Evolutionary conservation across 2,113 vertebrate species (phyloP).

Genomic region (Pipa parva): DNA sequence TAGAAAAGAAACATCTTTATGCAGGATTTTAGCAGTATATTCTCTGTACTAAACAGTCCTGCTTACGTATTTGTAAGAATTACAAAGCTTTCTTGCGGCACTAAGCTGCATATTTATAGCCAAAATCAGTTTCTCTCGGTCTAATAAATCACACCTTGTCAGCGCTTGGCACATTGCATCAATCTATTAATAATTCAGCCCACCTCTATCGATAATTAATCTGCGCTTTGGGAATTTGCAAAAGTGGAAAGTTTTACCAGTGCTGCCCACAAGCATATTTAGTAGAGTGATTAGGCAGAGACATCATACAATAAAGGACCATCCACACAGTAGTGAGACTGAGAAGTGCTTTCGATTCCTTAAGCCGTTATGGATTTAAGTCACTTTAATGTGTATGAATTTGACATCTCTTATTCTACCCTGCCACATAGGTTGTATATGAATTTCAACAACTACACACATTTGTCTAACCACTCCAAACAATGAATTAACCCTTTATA

Average conservation of each 20-base stretch:
- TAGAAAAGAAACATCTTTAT: too few species aligned
- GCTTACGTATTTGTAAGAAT: too few species aligned
- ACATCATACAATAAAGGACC: not conserved
- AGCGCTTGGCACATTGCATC: constrained; percentile 35
- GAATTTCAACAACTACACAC: not conserved
- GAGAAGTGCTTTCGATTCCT: not conserved
- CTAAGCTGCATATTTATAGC: not conserved
- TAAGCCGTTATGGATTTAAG: not conserved
- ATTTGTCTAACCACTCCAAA: too few species aligned
- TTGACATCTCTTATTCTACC: not conserved
- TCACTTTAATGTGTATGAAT: not conserved
- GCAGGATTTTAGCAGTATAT: too few species aligned
- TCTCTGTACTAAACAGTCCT: too few species aligned
- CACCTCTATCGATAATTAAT: constrained; percentile 40
- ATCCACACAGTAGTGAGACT: not conserved
- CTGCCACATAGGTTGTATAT: not conserved
- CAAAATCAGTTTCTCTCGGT: constrained; percentile 36
- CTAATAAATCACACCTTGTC: constrained; percentile 21
- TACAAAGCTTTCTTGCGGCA: too few species aligned
- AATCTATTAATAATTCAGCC: constrained; percentile 38
- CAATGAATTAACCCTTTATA: too few species aligned
- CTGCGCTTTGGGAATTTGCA: constrained; percentile 26
- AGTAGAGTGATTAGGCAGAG: not conserved
- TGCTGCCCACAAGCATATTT: not conserved
- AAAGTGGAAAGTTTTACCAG: not conserved